These are phyloP conservation scores for Porites lutea DNA, from an alignment of 64 coral and sea anemone genomes.

Conservation along the genomic window DNA sequence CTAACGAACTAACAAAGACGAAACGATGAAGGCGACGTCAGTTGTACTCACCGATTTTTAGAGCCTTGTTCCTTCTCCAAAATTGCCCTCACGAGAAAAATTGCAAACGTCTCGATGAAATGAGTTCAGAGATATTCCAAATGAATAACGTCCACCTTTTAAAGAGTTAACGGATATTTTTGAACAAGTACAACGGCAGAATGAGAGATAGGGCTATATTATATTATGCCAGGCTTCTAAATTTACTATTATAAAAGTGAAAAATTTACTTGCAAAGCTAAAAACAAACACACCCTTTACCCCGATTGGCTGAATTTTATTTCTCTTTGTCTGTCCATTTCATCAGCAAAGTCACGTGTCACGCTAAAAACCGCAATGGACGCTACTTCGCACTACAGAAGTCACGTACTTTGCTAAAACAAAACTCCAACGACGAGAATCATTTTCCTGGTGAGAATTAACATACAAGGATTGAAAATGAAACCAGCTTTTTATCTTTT, in stretches of 20 bases:
- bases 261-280: not conserved
- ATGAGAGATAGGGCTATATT: no score
- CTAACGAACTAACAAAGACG: no score
- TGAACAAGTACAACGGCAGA: no score
- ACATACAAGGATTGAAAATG: not conserved
- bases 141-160: not conserved
- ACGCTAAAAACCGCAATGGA: not conserved
- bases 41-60: not conserved
- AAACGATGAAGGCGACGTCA: no score
- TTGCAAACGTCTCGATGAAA: not conserved
- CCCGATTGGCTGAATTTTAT: not conserved
- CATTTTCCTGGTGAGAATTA: not conserved
- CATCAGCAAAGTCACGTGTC: constrained; percentile 39
- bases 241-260: no score
- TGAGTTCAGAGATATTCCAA: not conserved
- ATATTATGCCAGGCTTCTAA: no score
- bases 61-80: not conserved
- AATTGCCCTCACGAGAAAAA: not conserved
- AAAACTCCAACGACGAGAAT: not conserved
- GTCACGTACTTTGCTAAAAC: constrained; percentile 1
- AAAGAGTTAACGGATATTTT: no score
- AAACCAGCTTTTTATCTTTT: not conserved
- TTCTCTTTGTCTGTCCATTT: not conserved
- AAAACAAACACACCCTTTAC: constrained; percentile 24
- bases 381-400: no score